A percentile compares a stretch with the other conserved stretches of the same genome.
phyloP scores from a whole-genome alignment of 2,113 vertebrate genomes.

The Megaceryle torquata region DNA sequence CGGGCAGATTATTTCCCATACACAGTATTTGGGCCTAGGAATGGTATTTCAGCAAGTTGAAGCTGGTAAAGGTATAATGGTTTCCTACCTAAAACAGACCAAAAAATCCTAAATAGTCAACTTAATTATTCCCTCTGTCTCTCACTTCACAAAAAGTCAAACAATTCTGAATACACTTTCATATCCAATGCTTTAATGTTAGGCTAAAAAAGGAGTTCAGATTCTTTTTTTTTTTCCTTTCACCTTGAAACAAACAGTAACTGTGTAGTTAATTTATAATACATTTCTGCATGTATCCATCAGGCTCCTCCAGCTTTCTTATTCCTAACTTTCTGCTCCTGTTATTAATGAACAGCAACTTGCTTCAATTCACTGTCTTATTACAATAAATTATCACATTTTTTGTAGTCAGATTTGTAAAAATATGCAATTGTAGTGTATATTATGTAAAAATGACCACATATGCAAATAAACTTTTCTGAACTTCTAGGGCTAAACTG shows the following conservation, averaged over 20 bases:
- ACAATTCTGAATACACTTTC: constrained; percentile 13
- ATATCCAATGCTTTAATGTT: neutral
- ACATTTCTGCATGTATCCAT: neutral
- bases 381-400: neutral
- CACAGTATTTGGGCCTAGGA: neutral
- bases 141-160: neutral
- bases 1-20: neutral
- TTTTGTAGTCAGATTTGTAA: neutral
- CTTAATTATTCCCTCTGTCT: neutral
- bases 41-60: neutral
- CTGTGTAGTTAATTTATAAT: neutral
- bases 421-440: neutral
- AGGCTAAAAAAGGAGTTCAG: neutral
- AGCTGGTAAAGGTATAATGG: neutral
- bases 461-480: neutral
- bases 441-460: neutral
- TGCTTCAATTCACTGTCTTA: neutral
- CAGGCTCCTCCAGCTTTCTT: neutral
- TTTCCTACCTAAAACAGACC: neutral
- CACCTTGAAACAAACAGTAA: neutral
- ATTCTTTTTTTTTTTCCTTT: neutral
- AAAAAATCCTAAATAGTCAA: neutral
- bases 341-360: neutral
- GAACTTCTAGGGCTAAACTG: neutral
- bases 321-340: neutral